Evolutionary conservation across 92 coral and sea anemone species (phyloP).

Genomic region (Plumapathes pennacea): DNA sequence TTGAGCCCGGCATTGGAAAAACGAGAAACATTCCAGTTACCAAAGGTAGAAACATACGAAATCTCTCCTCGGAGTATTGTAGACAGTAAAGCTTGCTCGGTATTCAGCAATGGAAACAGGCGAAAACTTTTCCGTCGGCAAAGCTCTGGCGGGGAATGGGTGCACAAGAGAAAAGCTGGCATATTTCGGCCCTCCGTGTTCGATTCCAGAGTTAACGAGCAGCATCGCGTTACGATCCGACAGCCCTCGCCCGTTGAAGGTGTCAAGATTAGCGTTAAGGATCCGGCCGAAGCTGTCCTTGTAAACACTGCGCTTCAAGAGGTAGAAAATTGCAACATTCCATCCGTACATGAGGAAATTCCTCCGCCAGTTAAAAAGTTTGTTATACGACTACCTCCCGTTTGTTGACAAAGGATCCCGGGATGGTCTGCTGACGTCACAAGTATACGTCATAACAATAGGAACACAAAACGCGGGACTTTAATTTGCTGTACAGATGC

Average conservation of each 20-base stretch:
- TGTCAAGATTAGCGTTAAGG: slow-evolving; percentile 8
- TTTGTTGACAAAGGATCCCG: slow-evolving; percentile 7
- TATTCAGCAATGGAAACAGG: no score
- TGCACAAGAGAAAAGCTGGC: background rate
- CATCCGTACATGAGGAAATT: background rate
- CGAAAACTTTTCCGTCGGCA: no score
- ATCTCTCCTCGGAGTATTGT: slow-evolving; percentile 23
- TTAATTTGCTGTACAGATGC: no score
- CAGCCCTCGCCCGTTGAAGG: slow-evolving; percentile 48
- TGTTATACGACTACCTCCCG: slow-evolving; percentile 32
- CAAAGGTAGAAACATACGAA: slow-evolving; percentile 41
- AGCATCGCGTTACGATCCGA: no score
- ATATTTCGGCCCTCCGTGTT: background rate
- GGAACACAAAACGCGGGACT: no score
- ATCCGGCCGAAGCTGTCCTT: background rate
- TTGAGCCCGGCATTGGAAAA: background rate
- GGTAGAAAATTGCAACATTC: slow-evolving; percentile 3
- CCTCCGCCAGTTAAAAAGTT: slow-evolving; percentile 6
- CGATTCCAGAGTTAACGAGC: background rate
- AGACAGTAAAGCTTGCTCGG: slow-evolving; percentile 10
- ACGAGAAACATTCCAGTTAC: slow-evolving; percentile 23
- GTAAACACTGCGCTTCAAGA: slow-evolving; percentile 2
- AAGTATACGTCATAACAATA: no score
- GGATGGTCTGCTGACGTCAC: no score
- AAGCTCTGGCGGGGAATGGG: no score